Conservation (phyloP, 2,888 invertebrate genomes). For the Tridacna gigas region DNA sequence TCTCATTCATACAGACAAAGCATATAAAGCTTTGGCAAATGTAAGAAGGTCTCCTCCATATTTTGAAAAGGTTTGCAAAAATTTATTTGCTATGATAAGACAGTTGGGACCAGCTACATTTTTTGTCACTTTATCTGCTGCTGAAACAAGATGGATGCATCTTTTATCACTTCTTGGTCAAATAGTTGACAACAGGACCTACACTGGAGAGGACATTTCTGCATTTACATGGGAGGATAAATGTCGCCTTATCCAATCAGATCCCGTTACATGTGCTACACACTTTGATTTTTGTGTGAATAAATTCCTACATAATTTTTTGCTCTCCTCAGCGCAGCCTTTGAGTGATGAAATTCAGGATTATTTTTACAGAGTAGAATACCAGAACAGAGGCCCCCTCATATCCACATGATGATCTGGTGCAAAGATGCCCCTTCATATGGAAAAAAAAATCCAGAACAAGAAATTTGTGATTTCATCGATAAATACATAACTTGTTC, state of each 20-base stretch:
- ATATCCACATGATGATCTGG: constrained; percentile 56
- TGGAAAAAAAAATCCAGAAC: not conserved
- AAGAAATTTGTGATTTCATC: constrained; percentile 33
- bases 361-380: constrained; percentile 60
- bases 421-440: constrained; percentile 35
- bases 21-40: not conserved
- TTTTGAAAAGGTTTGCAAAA: not conserved
- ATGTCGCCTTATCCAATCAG: constrained; percentile 30
- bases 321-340: constrained; percentile 15
- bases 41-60: constrained; percentile 12
- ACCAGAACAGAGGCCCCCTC: constrained; percentile 59
- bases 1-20: not conserved
- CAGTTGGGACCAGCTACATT: constrained; percentile 9
- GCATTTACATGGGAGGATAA: constrained; percentile 32
- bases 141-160: constrained; percentile 8
- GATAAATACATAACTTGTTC: constrained; percentile 35
- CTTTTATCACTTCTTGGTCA: not conserved
- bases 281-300: constrained; percentile 59
- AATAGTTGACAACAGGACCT: constrained; percentile 3
- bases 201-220: constrained; percentile 14
- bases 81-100: constrained; percentile 17
- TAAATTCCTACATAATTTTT: constrained; percentile 36
- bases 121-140: constrained; percentile 16
- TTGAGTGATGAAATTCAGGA: constrained; percentile 53
- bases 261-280: constrained; percentile 58